phyloP scores from a whole-genome alignment of 2,113 vertebrate genomes.

The Anhinga anhinga region DNA sequence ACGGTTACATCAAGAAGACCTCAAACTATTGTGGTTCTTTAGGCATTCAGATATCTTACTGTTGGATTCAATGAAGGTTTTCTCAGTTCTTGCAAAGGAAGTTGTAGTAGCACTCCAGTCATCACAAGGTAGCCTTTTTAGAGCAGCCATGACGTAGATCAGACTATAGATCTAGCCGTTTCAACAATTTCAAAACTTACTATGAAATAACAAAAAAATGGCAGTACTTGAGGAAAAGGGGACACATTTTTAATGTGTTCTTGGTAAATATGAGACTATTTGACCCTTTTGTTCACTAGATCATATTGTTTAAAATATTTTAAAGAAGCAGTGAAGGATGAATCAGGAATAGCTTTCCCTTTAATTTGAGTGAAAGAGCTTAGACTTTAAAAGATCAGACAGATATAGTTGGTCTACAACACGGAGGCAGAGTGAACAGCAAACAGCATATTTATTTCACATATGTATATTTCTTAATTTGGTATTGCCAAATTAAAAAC shows the following conservation, averaged over 20 bases:
- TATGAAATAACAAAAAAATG: background rate
- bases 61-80: background rate
- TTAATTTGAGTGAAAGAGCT: background rate
- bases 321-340: background rate
- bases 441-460: background rate
- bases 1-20: background rate
- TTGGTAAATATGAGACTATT: background rate
- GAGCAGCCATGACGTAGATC: background rate
- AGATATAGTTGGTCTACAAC: background rate
- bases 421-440: background rate
- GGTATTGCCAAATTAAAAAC: background rate
- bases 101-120: background rate
- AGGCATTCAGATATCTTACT: background rate
- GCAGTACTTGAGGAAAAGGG: background rate
- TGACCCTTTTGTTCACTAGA: background rate
- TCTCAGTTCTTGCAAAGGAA: background rate
- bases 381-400: background rate
- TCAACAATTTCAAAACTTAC: background rate
- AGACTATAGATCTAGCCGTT: background rate
- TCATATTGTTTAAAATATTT: background rate
- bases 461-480: background rate
- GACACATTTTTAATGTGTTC: background rate
- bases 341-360: background rate
- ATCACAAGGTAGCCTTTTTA: background rate
- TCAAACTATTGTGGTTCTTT: background rate